Base-by-base conservation (phyloP, 2,888 invertebrate species). In the Trissolcus japonicus region DNA sequence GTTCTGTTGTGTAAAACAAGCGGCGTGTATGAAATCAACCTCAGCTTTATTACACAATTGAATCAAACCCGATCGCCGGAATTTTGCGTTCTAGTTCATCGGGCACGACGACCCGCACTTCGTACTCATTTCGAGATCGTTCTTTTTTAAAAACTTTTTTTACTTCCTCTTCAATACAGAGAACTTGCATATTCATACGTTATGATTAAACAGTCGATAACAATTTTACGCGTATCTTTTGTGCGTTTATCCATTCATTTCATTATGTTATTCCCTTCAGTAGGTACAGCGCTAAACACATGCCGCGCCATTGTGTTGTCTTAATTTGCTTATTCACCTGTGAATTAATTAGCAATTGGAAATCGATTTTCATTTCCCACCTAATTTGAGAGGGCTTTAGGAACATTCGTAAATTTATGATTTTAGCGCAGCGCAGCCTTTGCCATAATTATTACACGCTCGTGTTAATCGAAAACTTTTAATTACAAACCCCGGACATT, bases 401-500 rank as follows among this genome's bases (percentile, higher is more conserved):
- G 71, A 67, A 63, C 78, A 73, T 75, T 75, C 65, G 78, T 66
- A 77, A 76, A 80, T 80, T 80, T 79, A 79, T 76, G 74, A 80
- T 78, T 79, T 79, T 76, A 65, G 66, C 76, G 54, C 76, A 56
- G 43, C 48, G 9, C 9, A 35, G 57, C 60, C 59, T 71, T 67
- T 50, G 57, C 74, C 71, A 74, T 80, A 78, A 83, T 83, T 81
- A 83, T 82, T 81, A 79, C 78, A 78, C 75, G 73, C 72, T 62
- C 77, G 56, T 79, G 80, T 78, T 81, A 81, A 83, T 84, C 82
- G 81, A 82, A 83, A 84, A 83, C 83, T 85, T 85, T 84, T 84
- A 85, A 85, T 85, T 84, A 85, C 78, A 78, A 66, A 65, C 76
- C 35, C 35, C 59, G 69, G 78, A 78, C 79, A 79, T 82, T 82